Percentiles rank a stretch among this genome's conserved stretches.
These are phyloP conservation scores for Corythornis leucogaster DNA, from an alignment of 2,797 vertebrate species.

Conservation along the genomic window DNA sequence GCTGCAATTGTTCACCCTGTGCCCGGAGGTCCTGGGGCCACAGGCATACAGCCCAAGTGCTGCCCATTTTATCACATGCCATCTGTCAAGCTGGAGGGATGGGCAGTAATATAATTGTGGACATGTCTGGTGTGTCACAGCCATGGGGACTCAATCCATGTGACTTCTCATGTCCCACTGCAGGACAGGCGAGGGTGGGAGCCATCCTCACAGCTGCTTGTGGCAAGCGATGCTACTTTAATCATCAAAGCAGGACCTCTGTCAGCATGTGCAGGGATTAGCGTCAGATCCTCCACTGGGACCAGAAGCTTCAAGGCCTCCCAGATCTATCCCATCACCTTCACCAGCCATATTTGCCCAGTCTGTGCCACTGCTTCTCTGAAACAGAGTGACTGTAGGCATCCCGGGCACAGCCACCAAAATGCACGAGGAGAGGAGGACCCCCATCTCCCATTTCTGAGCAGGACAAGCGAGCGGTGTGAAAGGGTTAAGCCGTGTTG, in stretches of 20 bases:
- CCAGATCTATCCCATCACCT: not conserved
- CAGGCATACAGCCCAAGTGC: not conserved
- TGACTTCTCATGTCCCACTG: fast-evolving
- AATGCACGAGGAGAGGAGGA: fast-evolving
- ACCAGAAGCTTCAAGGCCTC: not conserved
- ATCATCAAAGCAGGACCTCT: not conserved
- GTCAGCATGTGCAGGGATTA: not conserved
- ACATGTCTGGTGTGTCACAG: not conserved
- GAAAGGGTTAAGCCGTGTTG: conserved; percentile 90
- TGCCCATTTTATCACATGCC: not conserved
- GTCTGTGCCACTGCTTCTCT: fast-evolving
- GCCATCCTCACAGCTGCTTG: fast-evolving
- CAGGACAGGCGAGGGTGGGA: not conserved
- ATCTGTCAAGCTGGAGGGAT: fast-evolving
- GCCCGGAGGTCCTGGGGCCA: not conserved
- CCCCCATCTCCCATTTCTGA: fast-evolving
- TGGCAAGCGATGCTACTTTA: not conserved
- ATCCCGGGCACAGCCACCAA: not conserved
- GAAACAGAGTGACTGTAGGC: not conserved
- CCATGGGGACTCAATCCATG: not conserved
- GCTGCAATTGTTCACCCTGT: not conserved
- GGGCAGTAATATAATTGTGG: not conserved
- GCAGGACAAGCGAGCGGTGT: not conserved
- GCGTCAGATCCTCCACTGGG: fast-evolving
- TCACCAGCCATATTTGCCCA: fast-evolving